Base-by-base conservation (phyloP, 2,888 invertebrate species). In the Tetropium fuscum region DNA sequence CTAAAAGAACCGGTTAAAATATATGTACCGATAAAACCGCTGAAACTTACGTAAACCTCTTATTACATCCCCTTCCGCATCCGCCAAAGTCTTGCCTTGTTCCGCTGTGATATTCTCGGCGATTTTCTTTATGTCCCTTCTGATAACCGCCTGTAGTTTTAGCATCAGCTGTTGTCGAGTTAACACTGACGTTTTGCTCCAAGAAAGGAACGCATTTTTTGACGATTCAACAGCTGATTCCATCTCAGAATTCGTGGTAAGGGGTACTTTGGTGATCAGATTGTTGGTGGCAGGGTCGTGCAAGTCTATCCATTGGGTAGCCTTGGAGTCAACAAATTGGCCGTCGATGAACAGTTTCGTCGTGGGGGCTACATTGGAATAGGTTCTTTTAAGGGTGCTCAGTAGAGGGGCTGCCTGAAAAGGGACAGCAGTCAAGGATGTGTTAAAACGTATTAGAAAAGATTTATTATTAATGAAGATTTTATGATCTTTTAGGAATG, bases 41-140 rank as follows among this genome's bases (percentile, higher is more conserved):
- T 32, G 32, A 30, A 61, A 90, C 94, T 90, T 85, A 96, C 96
- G 99, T 60, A 99, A 87, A 60, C 99, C 99, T 79, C 99, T 88
- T 59, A 96, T 87, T 1, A 99, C 98, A 83, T 99, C 99, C 30
- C 99, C 99, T 80, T 98, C 97, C 0, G 99, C 98, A 84, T 99
- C 99, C 7, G 91, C 89, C 64, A 95, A 84, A 0, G 99, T 99
- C 81, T 99, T 99, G 53, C 99, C 99, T 83, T 99, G 98, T 80
- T 99, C 99, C 70, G 87, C 83, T 1, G 98, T 98, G 62, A 99
- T 94, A 80, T 90, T 95, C 65, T 90, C 90, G 0, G 98, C 97
- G 68, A 99, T 81, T 78, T 92, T 90, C 83, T 92, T 90, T 86
- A 95, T 90, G 79, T 98, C 95, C 45, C 91, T 87, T 78, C 93